phyloP scores from a whole-genome alignment of 2,113 vertebrate genomes.

The Sorex araneus region DNA sequence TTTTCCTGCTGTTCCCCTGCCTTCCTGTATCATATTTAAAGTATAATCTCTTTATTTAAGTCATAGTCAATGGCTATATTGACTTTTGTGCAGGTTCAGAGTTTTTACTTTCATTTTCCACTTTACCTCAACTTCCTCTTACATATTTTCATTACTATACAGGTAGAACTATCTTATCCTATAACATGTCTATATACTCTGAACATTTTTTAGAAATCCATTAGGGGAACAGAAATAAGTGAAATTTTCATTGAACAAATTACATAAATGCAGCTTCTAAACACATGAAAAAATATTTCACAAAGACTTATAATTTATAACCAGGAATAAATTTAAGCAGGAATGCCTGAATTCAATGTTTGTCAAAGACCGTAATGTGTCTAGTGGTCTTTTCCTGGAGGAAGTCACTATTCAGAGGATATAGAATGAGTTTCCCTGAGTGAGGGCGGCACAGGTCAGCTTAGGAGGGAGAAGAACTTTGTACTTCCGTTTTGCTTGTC shows the following conservation, averaged over 20 bases:
- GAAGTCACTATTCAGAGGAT: not conserved
- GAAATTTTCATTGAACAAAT: slow-evolving; percentile 1
- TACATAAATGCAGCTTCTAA: not conserved
- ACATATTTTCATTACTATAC: not conserved
- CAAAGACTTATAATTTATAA: not conserved
- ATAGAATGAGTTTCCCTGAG: not conserved
- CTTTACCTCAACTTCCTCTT: slow-evolving; percentile 6
- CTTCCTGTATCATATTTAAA: not conserved
- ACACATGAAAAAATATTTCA: slow-evolving; percentile 18
- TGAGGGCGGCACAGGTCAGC: not conserved
- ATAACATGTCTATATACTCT: not conserved
- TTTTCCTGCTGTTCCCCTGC: not conserved
- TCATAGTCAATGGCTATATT: not conserved
- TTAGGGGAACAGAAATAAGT: not conserved
- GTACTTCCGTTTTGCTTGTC: not conserved
- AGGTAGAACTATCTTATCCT: not conserved
- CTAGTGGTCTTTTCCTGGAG: fast-evolving
- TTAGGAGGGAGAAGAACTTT: not conserved
- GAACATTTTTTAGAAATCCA: slow-evolving; percentile 27
- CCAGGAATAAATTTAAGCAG: slow-evolving; percentile 2
- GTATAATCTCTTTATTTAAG: not conserved
- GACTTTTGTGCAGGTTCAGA: not conserved
- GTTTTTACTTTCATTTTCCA: slow-evolving; percentile 5
- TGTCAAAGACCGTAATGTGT: not conserved
- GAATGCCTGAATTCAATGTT: not conserved